These are phyloP conservation scores for Brachyhypopomus gauderio DNA, from an alignment of 2,113 vertebrate genomes.

Conservation along the genomic window DNA sequence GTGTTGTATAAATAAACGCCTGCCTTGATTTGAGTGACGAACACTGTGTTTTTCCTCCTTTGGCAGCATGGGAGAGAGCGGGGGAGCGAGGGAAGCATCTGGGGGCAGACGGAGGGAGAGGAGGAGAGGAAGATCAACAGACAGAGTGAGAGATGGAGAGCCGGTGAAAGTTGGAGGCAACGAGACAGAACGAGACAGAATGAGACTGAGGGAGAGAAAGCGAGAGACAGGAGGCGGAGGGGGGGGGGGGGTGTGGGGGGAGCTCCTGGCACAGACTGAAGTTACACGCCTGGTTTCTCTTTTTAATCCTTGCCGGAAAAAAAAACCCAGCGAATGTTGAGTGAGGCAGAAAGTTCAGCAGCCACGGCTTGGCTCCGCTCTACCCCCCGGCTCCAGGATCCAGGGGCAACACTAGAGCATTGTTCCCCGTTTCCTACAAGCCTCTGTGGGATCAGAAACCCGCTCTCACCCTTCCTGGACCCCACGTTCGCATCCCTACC, in stretches of 20 bases:
- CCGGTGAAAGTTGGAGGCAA: not conserved
- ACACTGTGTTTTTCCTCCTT: conserved; percentile 24
- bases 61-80: conserved; percentile 19
- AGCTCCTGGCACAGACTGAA: conserved; percentile 64
- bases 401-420: conserved; percentile 73
- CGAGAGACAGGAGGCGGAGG: not conserved
- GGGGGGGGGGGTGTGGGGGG: conserved; percentile 20
- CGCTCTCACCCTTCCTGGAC: conserved; percentile 56
- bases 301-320: conserved; percentile 74
- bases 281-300: conserved; percentile 70
- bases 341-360: conserved; percentile 55
- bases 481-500: conserved; percentile 30
- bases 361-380: conserved; percentile 40
- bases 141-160: not conserved
- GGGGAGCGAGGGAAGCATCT: not conserved
- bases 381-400: conserved; percentile 44
- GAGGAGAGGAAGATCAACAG: not conserved
- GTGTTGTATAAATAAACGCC: not conserved
- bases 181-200: not conserved
- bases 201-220: not conserved
- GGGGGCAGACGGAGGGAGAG: not conserved
- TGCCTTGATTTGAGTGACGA: conserved; percentile 6
- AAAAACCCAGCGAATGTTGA: conserved; percentile 62
- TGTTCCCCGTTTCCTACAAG: conserved; percentile 71
- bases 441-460: conserved; percentile 64